These are phyloP conservation scores for Sceloporus tristichus DNA, from an alignment of 2,113 vertebrate species.

Conservation along the genomic window DNA sequence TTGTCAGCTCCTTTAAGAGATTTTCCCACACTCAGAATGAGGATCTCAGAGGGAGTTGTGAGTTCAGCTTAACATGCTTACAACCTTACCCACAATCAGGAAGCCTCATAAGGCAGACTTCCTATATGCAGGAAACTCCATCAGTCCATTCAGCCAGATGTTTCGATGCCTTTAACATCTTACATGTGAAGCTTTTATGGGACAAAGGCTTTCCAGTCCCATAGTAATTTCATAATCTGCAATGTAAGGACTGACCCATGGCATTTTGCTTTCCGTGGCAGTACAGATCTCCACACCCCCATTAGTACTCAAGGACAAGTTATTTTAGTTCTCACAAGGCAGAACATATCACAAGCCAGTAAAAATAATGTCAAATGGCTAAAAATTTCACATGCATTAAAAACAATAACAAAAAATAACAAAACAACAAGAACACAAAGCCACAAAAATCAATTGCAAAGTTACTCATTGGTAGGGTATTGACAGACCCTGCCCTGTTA, in stretches of 20 bases:
- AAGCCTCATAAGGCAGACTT: background rate
- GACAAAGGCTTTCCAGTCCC: background rate
- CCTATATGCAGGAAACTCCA: background rate
- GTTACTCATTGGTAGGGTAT: no score
- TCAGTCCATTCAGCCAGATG: background rate
- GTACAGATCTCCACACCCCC: background rate
- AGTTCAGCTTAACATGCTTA: background rate
- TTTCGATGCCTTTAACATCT: background rate
- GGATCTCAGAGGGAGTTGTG: background rate
- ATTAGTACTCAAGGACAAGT: no score
- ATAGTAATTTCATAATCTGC: background rate
- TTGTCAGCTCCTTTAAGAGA: background rate
- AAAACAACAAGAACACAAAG: no score
- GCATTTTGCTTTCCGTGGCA: background rate
- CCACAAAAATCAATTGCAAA: no score
- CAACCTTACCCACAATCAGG: background rate
- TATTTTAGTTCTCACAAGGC: no score
- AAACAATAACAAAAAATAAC: no score
- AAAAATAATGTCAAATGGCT: no score
- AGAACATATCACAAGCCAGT: no score
- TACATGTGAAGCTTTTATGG: background rate
- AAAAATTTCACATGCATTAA: no score
- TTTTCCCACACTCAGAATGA: background rate
- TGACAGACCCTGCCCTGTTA: no score
- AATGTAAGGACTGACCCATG: background rate